Base-by-base conservation (phyloP, 2,797 vertebrate genomes). In the Neosilurus hyrtlii region DNA sequence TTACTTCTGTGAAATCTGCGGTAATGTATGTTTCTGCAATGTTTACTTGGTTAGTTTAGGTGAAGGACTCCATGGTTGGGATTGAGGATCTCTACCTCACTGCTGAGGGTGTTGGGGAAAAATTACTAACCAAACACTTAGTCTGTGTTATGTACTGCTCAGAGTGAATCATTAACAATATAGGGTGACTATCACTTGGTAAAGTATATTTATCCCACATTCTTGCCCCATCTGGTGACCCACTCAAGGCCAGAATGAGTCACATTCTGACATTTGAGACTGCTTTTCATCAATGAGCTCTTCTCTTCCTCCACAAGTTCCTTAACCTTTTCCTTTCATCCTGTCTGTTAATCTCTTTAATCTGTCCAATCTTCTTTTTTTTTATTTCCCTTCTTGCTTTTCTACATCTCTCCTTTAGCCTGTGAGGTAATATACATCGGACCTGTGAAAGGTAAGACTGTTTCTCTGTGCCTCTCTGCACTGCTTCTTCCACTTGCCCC, bases 391-490 rank as follows among this genome's bases (percentile, higher is more conserved):
- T 94, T 91, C 93, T 92, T 93, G 89, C 92, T 91, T 93, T 94
- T 87, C 85, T 89, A 83, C 93, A 89, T 94, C 89, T 94, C 94
- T 94, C 91, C 93, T 95, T 94, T 93, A 99, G 97, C 96, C 93
- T 96, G 96, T 94, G 98, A 99, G 96, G 94, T 99, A 94, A 97
- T 99, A 94, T 98, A 97, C 96, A 99, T 99, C 94, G 98, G 98
- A 94, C 98, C 98, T 90, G 95, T 99, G 89, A 99, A 99, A 99
- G 98, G 98, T 99, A 98, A 99, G 97, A 93, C 93, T 86, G 86
- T 89, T 91, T 88, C 87, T 88, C 91, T 92, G 84, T 91, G 87
- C 90, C 91, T 87, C 88, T 91, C 87, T 86, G 86, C 90, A 87
- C 70, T 89, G 90, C 92, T 91, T 92, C 20, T 59, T 84, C 67